phyloP scores from a whole-genome alignment of 2,797 vertebrate genomes.

The Lepilemur septentrionalis region DNA sequence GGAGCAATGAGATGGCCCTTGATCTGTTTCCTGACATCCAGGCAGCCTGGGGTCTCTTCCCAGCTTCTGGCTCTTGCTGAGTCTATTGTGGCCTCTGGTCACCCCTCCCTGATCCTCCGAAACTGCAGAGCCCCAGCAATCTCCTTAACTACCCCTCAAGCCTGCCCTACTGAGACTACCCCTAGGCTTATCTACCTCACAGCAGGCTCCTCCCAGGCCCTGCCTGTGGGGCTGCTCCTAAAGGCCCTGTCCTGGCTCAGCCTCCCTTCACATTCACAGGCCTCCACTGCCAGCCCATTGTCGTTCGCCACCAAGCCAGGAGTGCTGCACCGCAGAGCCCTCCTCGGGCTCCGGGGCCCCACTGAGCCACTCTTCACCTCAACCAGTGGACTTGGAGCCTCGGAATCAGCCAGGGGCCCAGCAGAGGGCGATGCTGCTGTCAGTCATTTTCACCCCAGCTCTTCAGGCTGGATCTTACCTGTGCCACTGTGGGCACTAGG shows the following conservation, averaged over 20 bases:
- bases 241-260: neutral
- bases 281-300: slow-evolving; percentile 46
- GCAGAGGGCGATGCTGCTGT: neutral
- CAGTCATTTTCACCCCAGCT: neutral
- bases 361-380: slow-evolving; percentile 44
- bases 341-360: slow-evolving; percentile 71
- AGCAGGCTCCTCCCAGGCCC: neutral
- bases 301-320: slow-evolving; percentile 39
- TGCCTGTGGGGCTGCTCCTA: neutral
- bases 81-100: neutral
- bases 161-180: neutral
- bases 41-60: neutral
- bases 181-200: neutral
- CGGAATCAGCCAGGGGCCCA: neutral
- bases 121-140: neutral
- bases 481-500: neutral
- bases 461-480: slow-evolving; percentile 11
- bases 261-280: slow-evolving; percentile 48
- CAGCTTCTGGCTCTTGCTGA: neutral
- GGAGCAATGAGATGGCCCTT: neutral
- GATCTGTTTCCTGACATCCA: neutral
- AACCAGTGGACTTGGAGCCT: neutral
- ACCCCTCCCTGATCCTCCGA: neutral
- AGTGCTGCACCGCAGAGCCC: slow-evolving; percentile 2
- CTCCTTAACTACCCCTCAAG: neutral